Base-by-base conservation (phyloP, 2,797 vertebrate genomes). In the Sebastes kiyomatsui region DNA sequence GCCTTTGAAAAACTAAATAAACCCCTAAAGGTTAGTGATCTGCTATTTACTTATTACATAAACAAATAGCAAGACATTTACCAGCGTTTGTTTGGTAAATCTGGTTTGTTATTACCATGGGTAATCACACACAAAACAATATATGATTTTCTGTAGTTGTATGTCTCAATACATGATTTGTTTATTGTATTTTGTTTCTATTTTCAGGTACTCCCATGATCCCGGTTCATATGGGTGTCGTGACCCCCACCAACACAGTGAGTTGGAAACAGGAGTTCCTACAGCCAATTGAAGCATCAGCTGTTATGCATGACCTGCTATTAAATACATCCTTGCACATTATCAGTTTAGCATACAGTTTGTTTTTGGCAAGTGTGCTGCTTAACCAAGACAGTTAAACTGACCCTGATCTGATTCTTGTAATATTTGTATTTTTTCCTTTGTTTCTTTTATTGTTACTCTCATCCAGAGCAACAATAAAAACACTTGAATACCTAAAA, bases 221-320 rank as follows among this genome's bases (percentile, higher is more conserved):
- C 95, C 98, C 98, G 60, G 97, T 99, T 87, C 99, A 99, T 83
- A 99, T 99, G 99, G 97, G 99, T 85, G 96, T 99, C 76, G 98
- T 99, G 97, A 94, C 98, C 84, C 96, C 97, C 82, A 94, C 97
- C 81, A 97, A 97, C 32, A 96, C 98, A 89, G 99, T 95, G 86
- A 95, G 94, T 94, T 71, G 42, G 22, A 81, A 54, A 54, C 62
- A 20, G 14, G 32, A 80, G 3, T 46, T 79, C 8, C 30, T 68
- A 9, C 38, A 54, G 32, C 20, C 14, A 33, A 1, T 14, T 64
- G 7, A 76, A 59, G 13, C 27, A 32, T 79, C 56, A 25, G 4
- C 54, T 64, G 32, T 5, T 70, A 32, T 74, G 32, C 65, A 55
- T 80, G 9, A 73, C 7, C 9, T 64, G 2, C 27, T 25, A 18